These are phyloP conservation scores for Diadophis punctatus DNA, from an alignment of 2,113 vertebrate genomes.

Conservation along the genomic window DNA sequence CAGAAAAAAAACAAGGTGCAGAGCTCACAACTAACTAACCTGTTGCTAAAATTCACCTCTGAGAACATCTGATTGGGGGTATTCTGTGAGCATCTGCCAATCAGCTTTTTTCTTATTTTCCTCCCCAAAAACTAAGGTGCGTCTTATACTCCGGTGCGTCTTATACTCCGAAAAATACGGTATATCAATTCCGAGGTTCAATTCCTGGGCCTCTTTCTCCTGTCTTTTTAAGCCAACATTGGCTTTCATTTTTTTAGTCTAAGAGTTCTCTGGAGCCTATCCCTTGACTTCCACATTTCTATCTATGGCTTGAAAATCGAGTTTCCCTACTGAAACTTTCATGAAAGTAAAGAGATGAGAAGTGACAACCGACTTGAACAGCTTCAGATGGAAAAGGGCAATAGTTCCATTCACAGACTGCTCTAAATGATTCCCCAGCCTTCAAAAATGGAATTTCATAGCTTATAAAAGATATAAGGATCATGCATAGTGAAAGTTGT, in stretches of 20 bases:
- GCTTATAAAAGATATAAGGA: neutral
- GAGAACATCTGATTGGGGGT: no score
- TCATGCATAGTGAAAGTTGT: neutral
- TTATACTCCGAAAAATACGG: no score
- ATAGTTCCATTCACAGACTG: neutral
- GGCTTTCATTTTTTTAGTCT: neutral
- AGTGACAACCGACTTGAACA: neutral
- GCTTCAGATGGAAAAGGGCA: neutral
- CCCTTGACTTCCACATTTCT: neutral
- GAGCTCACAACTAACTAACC: no score
- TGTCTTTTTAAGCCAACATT: neutral
- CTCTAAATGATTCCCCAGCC: neutral
- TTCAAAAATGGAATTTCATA: neutral
- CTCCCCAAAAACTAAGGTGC: no score
- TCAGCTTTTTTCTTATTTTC: no score
- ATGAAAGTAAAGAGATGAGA: neutral
- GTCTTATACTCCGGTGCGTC: no score
- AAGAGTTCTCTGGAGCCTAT: neutral
- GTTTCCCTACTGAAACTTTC: neutral
- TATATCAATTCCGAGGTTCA: neutral
- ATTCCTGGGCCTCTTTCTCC: neutral
- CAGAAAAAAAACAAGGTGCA: no score
- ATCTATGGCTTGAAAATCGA: neutral
- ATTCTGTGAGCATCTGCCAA: no score
- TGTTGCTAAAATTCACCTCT: no score